A percentile compares a stretch with the other conserved stretches of the same genome.
phyloP scores from a whole-genome alignment of 2,113 vertebrate species.

The Toxostoma redivivum region DNA sequence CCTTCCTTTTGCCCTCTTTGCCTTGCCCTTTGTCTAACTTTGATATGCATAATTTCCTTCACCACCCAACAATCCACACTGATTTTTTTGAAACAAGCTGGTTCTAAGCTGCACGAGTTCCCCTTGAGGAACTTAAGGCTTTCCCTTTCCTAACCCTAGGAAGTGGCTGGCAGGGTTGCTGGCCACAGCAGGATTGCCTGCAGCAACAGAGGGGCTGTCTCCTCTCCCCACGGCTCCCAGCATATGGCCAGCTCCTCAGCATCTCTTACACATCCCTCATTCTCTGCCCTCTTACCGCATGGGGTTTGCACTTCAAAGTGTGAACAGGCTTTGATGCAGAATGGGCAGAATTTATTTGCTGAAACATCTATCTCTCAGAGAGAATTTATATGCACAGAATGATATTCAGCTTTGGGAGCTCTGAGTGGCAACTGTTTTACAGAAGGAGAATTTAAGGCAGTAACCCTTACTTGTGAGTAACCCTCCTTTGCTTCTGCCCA shows the following conservation, averaged over 20 bases:
- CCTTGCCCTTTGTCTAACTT: background rate
- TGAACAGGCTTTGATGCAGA: background rate
- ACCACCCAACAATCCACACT: background rate
- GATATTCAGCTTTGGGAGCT: background rate
- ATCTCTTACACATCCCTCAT: background rate
- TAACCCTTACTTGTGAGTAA: background rate
- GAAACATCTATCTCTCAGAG: background rate
- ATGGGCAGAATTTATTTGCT: background rate
- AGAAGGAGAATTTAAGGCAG: background rate
- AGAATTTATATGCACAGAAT: background rate
- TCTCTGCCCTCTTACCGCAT: background rate
- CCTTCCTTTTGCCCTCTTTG: background rate
- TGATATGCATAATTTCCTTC: background rate
- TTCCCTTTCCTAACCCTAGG: background rate
- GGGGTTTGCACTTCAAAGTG: background rate
- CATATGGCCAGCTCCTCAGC: background rate
- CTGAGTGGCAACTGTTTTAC: background rate
- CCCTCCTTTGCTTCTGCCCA: background rate
- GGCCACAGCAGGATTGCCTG: background rate
- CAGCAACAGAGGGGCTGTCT: background rate
- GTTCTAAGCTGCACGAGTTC: background rate
- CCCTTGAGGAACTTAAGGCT: background rate
- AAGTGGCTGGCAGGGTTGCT: background rate
- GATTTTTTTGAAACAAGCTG: background rate
- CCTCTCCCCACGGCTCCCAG: rapidly evolving